These are phyloP conservation scores for Charaxes varanes DNA, from an alignment of 1,140 invertebrate species.

Conservation along the genomic window DNA sequence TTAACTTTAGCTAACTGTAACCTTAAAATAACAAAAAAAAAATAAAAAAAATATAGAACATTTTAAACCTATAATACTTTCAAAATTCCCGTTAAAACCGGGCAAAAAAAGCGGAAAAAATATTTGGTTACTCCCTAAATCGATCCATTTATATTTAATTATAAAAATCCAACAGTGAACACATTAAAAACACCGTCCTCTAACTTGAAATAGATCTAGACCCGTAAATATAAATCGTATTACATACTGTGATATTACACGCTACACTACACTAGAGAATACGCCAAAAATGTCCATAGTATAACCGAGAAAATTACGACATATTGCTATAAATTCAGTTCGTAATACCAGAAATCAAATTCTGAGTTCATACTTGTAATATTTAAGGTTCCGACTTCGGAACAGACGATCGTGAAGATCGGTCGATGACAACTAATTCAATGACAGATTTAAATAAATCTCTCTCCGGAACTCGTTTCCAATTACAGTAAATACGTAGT, in stretches of 20 bases:
- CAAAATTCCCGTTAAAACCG: constrained; percentile 61
- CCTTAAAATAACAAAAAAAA: constrained; percentile 35
- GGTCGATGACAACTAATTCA: too few relatives aligned
- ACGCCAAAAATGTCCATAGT: constrained; percentile 29
- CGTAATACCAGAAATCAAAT: constrained; percentile 24
- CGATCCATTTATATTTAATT: constrained; percentile 32
- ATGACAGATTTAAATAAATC: too few relatives aligned
- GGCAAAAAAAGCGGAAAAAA: constrained; percentile 44
- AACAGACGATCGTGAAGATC: neutral
- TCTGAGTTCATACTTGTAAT: too few relatives aligned
- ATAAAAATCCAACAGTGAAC: constrained; percentile 56
- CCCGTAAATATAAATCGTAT: constrained; percentile 66
- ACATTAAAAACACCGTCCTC: constrained; percentile 52
- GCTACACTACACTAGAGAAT: constrained; percentile 30
- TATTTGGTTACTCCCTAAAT: constrained; percentile 48
- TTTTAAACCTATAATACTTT: constrained; percentile 67
- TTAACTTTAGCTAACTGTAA: constrained; percentile 38
- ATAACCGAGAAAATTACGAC: constrained; percentile 25
- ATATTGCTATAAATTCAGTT: constrained; percentile 34
- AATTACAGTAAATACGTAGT: too few relatives aligned
- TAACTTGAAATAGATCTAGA: constrained; percentile 61
- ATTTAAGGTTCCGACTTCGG: constrained; percentile 13
- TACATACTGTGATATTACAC: constrained; percentile 54
- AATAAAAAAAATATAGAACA: constrained; percentile 29
- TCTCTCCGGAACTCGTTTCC: too few relatives aligned